Base-by-base conservation (phyloP, 1,140 invertebrate genomes). In the Cotesia typhae region DNA sequence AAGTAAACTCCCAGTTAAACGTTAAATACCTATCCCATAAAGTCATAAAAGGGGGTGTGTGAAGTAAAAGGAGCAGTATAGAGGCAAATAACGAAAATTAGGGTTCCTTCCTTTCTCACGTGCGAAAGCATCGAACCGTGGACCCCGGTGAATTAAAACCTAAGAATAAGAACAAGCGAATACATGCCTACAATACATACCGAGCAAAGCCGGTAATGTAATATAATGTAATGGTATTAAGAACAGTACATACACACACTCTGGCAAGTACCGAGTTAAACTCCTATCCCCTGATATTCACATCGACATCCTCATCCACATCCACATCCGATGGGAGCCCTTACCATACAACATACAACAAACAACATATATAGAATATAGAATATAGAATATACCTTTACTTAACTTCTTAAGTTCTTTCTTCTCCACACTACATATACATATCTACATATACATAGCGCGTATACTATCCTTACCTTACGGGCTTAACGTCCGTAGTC, bases 271-370 rank as follows among this genome's bases (percentile, higher is more conserved):
- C 28, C 28, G 28, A 28, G 28, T 28, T 28, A 28, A 28, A 28
- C 28, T 28, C 28, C 28, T 28, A 28, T 28, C 28, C 36, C 63
- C 9, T 59, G 57, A 20, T 59, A 59, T 59, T 14, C 20, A 20
- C 36, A 37, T 60, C 52, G 53, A 72, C 67, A 72, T 72, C 65
- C 71, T 67, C 68, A 73, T 60, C 52, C 63, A 72, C 67, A 72
- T 72, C 65, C 71, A 67, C 68, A 73, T 70, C 67, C 74, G 67
- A 75, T 76, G 72, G 52, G 71, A 73, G 73, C 67, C 73, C 75
- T 72, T 70, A 47, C 6, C 41, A 47, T 47, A 47, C 28, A 28
- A 28, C 28, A 28, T 28, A 28, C 28, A 28, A 28, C 28, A 28
- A 28, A 28, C 28, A 28, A 28, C 28, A 28, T 28, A 28, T 28